Evolutionary conservation across 2,113 vertebrate species (phyloP), one percentile per base, ranked within the genome.

Genomic region (Cisticola juncidis): DNA sequence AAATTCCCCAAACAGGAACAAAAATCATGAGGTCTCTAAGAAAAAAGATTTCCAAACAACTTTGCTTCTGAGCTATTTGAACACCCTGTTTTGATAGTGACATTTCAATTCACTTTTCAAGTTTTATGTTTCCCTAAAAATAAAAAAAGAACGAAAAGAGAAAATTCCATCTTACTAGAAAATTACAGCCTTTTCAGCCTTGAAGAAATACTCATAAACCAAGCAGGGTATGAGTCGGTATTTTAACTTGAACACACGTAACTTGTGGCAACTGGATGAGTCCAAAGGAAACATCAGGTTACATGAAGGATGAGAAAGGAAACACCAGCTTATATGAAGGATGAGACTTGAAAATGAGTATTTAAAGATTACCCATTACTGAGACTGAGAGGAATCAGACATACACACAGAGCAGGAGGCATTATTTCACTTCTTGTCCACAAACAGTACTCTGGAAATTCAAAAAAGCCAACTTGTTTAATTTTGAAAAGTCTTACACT

Each of bases 191-290:
- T 60, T 69, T 85, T 76, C 70, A 69, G 6, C 23, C 33, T 58
- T 60, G 15, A 72, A 84, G 72, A 92, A 45, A 36, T 17, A 69
- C 6, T 50, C 21, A 21, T 36, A 51, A 61, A 60, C 23, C 31
- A 84, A 77, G 51, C 1, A 8, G 16, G 36, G 6, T 25, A 33
- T 24, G 5, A 45, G 9, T 17, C 1, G 0, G 13, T 40, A 40
- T 87, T 95, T 91, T 91, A 92, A 45, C 16, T 16, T 31, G 50
- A 38, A 62, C 35, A 9, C 10, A 33, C 8, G 36, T 38, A 56
- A 57, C 69, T 78, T 65, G 22, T 24, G 36, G 23, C 61, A 62
- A 42, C 29, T 87, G 20, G 6, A 31, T 1, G 3, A n/a, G 31
- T 48, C 36, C 40, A 79, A 68, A n/a, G 65, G 45, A 65, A 91